Evolutionary conservation across 2,113 vertebrate genomes (phyloP).

Genomic region (Raja brachyura): DNA sequence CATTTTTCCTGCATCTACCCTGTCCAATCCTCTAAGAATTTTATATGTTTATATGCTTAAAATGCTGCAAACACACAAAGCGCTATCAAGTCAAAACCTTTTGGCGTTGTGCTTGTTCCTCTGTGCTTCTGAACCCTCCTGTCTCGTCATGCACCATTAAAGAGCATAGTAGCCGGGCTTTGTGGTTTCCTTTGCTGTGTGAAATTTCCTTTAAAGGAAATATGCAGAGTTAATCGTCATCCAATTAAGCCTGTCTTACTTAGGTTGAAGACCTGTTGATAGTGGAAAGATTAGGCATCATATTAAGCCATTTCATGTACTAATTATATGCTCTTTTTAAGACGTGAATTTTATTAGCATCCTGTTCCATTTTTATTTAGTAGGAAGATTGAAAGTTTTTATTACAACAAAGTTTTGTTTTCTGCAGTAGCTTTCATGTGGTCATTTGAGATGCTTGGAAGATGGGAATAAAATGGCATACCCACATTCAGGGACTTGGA

Average conservation of each 20-base stretch:
- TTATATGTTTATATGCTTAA: no score
- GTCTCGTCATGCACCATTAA: neutral
- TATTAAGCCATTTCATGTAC: neutral
- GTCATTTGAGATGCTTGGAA: neutral
- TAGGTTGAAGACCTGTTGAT: neutral
- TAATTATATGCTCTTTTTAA: neutral
- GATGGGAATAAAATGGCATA: no score
- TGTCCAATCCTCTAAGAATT: no score
- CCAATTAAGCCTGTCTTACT: neutral
- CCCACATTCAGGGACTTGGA: neutral
- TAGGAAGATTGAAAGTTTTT: neutral
- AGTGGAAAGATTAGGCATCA: neutral
- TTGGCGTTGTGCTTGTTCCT: neutral
- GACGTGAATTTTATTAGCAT: neutral
- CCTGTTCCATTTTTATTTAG: neutral
- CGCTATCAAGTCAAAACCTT: no score
- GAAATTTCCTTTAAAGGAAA: slow-evolving; percentile 68
- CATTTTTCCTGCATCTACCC: no score
- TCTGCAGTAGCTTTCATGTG: neutral
- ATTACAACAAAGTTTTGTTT: neutral
- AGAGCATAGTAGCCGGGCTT: slow-evolving; percentile 40
- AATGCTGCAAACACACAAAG: no score
- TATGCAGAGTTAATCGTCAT: slow-evolving; percentile 44
- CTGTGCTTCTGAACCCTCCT: neutral
- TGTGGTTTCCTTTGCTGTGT: slow-evolving; percentile 58